Percentiles rank a stretch among this genome's conserved stretches.
Conservation (phyloP, 2,113 vertebrate genomes). For the Hipposideros armiger region DNA sequence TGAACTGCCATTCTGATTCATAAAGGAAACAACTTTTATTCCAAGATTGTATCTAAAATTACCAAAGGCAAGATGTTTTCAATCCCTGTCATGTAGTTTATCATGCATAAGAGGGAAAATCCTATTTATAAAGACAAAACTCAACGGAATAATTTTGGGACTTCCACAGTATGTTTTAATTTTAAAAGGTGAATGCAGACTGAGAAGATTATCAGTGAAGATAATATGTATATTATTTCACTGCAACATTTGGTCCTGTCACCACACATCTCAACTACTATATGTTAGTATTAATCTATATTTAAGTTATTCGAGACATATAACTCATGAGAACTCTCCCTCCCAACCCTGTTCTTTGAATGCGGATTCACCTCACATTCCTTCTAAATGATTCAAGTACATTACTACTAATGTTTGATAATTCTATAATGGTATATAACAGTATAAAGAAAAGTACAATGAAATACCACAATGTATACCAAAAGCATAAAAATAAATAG, state of each 20-base stretch:
- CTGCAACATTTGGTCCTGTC: background rate
- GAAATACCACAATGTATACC: slow-evolving; percentile 22
- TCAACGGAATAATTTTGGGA: background rate
- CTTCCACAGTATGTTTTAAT: background rate
- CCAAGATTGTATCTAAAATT: background rate
- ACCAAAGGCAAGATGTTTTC: slow-evolving; percentile 25
- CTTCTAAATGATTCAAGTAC: background rate
- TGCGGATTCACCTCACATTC: background rate
- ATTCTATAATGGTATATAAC: background rate
- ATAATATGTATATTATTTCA: background rate
- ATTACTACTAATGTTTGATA: background rate
- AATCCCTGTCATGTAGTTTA: background rate
- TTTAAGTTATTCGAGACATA: background rate
- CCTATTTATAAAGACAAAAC: background rate
- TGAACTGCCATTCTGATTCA: slow-evolving; percentile 20
- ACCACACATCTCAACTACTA: background rate
- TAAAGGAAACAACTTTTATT: slow-evolving; percentile 38
- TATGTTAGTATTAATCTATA: background rate
- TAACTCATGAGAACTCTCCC: background rate
- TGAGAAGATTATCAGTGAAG: background rate
- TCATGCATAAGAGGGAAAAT: slow-evolving; percentile 41
- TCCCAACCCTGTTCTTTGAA: background rate
- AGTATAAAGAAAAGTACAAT: background rate
- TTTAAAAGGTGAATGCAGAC: slow-evolving; percentile 16
- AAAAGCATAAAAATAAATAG: slow-evolving; percentile 47